Conservation (phyloP, 1,140 invertebrate species). For the Drosophila elegans region DNA sequence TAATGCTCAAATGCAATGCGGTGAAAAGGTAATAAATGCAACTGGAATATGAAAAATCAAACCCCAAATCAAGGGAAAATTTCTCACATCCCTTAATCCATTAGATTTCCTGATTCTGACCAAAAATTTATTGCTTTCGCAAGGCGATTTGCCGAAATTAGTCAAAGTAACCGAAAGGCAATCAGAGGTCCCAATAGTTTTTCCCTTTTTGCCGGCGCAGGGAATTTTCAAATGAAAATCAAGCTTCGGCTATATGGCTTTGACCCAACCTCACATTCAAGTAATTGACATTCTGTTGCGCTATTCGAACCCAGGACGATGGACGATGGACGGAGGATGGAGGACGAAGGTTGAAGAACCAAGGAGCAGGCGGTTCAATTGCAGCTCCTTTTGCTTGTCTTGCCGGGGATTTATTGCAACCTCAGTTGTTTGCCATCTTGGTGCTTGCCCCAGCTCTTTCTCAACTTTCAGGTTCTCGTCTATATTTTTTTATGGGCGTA, state of each 20-base stretch:
- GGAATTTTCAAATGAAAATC: conserved; percentile 51
- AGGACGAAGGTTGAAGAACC: conserved; percentile 1
- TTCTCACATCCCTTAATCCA: conserved; percentile 58
- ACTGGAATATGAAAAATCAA: conserved; percentile 50
- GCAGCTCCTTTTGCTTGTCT: conserved; percentile 50
- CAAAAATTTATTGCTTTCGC: conserved; percentile 66
- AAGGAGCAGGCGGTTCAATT: conserved; percentile 45
- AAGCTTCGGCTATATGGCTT: conserved; percentile 38
- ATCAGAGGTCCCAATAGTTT: conserved; percentile 37
- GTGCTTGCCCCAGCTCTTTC: conserved; percentile 28
- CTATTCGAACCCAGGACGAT: conserved; percentile 44
- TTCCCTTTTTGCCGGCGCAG: conserved; percentile 1
- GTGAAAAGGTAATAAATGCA: conserved; percentile 36
- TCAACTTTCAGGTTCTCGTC: conserved; percentile 27
- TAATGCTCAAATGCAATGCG: neutral
- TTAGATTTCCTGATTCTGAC: conserved; percentile 57
- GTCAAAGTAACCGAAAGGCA: conserved; percentile 53
- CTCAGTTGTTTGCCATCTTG: conserved; percentile 56
- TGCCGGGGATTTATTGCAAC: conserved; percentile 59
- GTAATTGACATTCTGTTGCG: conserved; percentile 64
- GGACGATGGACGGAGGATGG: neutral
- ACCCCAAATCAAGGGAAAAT: conserved; percentile 62
- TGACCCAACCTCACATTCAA: conserved; percentile 59
- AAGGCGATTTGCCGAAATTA: conserved; percentile 50
- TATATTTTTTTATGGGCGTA: conserved; percentile 45